Evolutionary conservation across 2,888 invertebrate genomes (phyloP).

Genomic region (Keiferia lycopersicella): DNA sequence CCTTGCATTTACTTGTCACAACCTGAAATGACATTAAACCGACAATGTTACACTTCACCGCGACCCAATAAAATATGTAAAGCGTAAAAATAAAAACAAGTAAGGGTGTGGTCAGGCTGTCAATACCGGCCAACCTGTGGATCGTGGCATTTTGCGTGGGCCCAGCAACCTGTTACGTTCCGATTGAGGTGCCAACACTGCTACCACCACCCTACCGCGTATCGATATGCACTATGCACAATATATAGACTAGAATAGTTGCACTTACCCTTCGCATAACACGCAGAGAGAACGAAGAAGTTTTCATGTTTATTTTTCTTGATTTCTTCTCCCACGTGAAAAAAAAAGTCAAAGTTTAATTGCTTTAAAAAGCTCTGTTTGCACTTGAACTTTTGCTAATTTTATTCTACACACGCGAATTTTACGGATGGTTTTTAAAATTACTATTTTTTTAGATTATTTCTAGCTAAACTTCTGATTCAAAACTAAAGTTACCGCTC

Average conservation of each 20-base stretch:
- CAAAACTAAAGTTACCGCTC: conserved; percentile 10
- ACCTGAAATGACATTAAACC: not conserved
- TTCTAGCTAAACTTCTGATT: conserved; percentile 6
- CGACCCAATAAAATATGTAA: conserved; percentile 5
- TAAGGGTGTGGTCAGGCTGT: conserved; percentile 63
- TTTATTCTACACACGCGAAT: conserved; percentile 4
- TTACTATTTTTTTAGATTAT: not conserved
- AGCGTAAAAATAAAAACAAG: conserved; percentile 28
- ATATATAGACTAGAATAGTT: not conserved
- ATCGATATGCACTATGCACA: not conserved
- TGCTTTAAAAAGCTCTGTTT: conserved; percentile 28
- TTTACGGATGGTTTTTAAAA: not conserved
- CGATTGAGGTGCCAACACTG: conserved; percentile 13
- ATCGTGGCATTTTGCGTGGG: conserved; percentile 37
- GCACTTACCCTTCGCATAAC: conserved; percentile 89
- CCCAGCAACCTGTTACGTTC: conserved; percentile 55
- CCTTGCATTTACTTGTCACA: not conserved
- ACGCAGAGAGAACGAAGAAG: conserved; percentile 88
- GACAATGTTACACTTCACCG: not conserved
- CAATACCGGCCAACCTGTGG: conserved; percentile 66
- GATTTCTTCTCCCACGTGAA: conserved; percentile 45
- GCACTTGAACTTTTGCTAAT: conserved; percentile 10
- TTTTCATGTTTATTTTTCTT: conserved; percentile 84
- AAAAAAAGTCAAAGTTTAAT: conserved; percentile 28
- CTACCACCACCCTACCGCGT: not conserved